Percentiles rank a stretch among this genome's conserved stretches.
Conservation (phyloP, 2,113 vertebrate genomes). For the Todiramphus saurophagus region DNA sequence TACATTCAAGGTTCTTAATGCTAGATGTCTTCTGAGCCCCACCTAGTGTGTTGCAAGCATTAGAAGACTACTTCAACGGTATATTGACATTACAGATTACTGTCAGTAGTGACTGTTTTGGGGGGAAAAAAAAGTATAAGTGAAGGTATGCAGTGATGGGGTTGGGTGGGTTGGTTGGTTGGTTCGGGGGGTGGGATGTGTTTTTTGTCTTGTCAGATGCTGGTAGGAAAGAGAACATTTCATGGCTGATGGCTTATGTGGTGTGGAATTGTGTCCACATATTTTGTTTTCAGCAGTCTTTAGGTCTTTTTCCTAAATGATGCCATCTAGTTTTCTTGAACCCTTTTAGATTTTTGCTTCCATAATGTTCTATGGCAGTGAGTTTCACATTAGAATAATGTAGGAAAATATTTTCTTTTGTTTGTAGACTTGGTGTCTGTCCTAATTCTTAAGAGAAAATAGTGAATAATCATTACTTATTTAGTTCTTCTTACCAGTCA, state of each 20-base stretch:
- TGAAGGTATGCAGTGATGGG: background rate
- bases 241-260: background rate
- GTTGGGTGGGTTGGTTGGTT: background rate
- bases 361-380: background rate
- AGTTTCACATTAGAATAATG: background rate
- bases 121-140: background rate
- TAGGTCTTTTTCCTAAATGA: background rate
- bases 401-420: background rate
- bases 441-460: background rate
- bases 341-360: background rate
- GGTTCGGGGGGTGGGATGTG: no score
- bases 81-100: background rate
- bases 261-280: background rate
- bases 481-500: background rate
- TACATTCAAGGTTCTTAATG: background rate
- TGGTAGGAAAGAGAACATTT: background rate
- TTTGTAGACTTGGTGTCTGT: background rate
- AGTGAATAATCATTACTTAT: background rate
- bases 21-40: background rate
- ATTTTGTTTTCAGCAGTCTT: background rate
- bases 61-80: background rate
- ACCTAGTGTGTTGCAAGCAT: background rate
- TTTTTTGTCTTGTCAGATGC: background rate
- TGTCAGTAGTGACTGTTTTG: accelerated
- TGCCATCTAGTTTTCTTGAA: background rate